Base-by-base conservation (phyloP, 2,888 invertebrate species). In the Eristalis intricaria region DNA sequence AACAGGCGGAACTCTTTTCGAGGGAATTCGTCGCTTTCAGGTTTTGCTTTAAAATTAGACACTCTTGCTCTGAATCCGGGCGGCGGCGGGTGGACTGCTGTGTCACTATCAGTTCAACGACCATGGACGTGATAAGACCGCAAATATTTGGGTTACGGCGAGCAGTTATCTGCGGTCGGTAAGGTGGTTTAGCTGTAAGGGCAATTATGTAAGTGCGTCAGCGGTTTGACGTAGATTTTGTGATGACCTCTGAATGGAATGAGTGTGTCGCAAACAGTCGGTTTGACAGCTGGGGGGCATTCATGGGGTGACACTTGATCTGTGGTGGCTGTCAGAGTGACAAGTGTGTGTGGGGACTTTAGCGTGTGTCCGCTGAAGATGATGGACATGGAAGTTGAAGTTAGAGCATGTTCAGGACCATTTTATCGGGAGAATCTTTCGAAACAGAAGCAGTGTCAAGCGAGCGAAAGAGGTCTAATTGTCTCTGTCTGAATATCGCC, bases 51-150 rank as follows among this genome's bases (percentile, higher is more conserved):
- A 70, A 64, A 64, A 56, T 70, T 78, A 71, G 70, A 70, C n/a
- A n/a, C 56, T 65, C n/a, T 13, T 7, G 29, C 29, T 35, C 63
- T 19, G n/a, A 50, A 50, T 50, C 13, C 13, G 13, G 50, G 19
- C 8, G 50, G 19, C 8, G 50, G 8, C 8, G 19, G 43, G 26
- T 73, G 40, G 26, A 63, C 26, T n/a, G 29, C 23, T 15, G 29
- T 26, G 5, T 50, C 38, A 43, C 65, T 73, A 80, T 80, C 80
- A 73, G 80, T 80, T 80, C 68, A 74, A 61, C 74, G 73, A 35
- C 73, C 80, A 74, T 4, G 35, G 19, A 13, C 13, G 38, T 61
- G 73, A 80, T 74, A 80, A 73, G 64, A 15, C 38, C 26, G 60
- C 60, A 64, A 70, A 70, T 64, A 58, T 40, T 70, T 40, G 32